Conservation (phyloP, 1,140 invertebrate genomes). For the Penaeus indicus region DNA sequence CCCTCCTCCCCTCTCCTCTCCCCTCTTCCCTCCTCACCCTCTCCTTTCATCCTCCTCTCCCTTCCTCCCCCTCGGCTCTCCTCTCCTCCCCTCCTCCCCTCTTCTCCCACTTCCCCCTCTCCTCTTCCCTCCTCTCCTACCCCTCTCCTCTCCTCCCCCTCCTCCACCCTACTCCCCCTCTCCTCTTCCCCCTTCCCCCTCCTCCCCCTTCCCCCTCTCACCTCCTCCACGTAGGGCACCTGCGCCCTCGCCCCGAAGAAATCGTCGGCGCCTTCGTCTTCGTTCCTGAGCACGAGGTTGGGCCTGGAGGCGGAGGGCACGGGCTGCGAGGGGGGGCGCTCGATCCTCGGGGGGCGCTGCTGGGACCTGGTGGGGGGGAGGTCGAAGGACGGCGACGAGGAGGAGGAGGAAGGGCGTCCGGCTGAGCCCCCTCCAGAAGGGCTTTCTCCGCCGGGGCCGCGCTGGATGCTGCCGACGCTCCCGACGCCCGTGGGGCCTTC, state of each 20-base stretch:
- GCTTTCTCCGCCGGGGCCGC: slow-evolving; percentile 51
- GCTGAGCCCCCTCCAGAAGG: not conserved
- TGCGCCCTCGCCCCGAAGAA: slow-evolving; percentile 20
- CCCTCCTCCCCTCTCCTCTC: not conserved
- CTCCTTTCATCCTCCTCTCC: not conserved
- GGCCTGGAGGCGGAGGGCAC: slow-evolving; percentile 37
- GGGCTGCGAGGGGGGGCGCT: slow-evolving; percentile 38
- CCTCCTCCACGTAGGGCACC: slow-evolving; percentile 49
- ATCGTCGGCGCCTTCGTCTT: slow-evolving; percentile 1
- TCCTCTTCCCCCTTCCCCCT: not conserved
- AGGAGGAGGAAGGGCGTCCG: not conserved
- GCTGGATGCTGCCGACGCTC: slow-evolving; percentile 47
- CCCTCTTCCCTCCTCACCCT: not conserved
- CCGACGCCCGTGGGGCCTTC: slow-evolving; percentile 19
- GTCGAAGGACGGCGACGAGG: slow-evolving; percentile 67
- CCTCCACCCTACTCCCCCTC: not conserved
- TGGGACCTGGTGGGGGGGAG: slow-evolving; percentile 54
- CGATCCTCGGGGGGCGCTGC: slow-evolving; percentile 32
- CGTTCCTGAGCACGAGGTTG: slow-evolving; percentile 33
- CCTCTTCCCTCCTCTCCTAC: not conserved
- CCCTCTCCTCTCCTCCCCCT: not conserved
- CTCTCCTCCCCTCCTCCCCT: not conserved
- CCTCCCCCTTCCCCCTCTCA: not conserved
- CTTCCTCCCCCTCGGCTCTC: not conserved
- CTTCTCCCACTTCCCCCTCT: not conserved